Base-by-base conservation (phyloP, 2,797 vertebrate genomes). In the Catharus ustulatus region DNA sequence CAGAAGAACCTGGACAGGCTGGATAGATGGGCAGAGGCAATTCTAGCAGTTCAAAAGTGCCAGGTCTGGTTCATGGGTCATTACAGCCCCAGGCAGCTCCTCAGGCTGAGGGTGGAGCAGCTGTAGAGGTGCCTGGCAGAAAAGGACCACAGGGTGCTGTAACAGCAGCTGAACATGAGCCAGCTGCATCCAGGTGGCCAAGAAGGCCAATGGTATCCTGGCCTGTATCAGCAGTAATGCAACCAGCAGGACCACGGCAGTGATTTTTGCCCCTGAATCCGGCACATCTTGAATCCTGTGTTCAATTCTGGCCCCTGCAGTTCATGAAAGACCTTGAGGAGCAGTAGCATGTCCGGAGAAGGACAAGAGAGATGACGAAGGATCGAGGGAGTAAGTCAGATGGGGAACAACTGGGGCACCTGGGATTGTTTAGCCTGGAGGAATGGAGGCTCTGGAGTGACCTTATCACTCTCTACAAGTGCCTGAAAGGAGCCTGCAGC, bases 281-380 rank as follows among this genome's bases (percentile, higher is more conserved):
- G 0, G 14, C 20, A 6, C 12, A 15, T 1, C 17, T 66, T 0
- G 0, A 40, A n/a, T 40, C 4, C 9, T 59, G 8, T 22, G 3
- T 2, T 18, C 14, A 46, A 0, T 52, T 59, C 61, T 34, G 11
- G 8, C 20, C 24, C 11, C 20, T 27, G 13, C 8, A 26, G 52
- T 26, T 23, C 29, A 34, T 14, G 13, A 66, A 29, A 38, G 16
- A 58, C 24, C 15, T 7, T 46, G 29, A 59, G 46, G 16, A 26
- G 29, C 8, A 34, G 46, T 17, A 52, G 10, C 6, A 9, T 11
- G 17, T 45, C 24, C 20, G 46, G 10, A 40, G n/a, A 45, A 58
- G 11, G 24, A 38, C 17, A 59, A 30, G 9, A 24, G 19, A 58
- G 13, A 6, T 38, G 19, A 27, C 17, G n/a, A 79, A 57, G 5